A percentile compares a stretch with the other conserved stretches of the same genome.
Conservation (phyloP, 1,140 invertebrate genomes). For the Papilio polyxenes region DNA sequence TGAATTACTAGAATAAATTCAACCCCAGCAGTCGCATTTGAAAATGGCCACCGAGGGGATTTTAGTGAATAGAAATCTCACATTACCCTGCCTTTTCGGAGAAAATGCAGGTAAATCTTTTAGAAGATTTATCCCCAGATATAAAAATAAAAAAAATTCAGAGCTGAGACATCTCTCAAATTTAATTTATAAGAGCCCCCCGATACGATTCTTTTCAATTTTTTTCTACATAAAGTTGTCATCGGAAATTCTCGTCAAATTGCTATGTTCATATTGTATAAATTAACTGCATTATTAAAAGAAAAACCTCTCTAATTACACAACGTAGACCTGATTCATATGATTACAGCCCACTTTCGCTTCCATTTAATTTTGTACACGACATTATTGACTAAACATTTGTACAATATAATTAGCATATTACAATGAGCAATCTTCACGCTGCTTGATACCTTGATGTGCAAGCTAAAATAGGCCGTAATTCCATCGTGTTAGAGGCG, state of each 20-base stretch:
- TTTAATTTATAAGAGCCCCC: too few species aligned
- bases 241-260: too few species aligned
- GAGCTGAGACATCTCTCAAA: too few species aligned
- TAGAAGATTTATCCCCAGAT: too few species aligned
- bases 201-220: neutral
- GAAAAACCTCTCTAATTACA: neutral
- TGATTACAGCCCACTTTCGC: neutral
- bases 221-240: neutral
- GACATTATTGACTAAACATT: constrained; percentile 18
- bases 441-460: neutral
- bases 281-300: neutral
- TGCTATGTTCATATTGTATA: too few species aligned
- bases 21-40: too few species aligned
- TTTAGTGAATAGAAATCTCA: too few species aligned
- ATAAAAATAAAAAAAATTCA: too few species aligned
- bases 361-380: constrained; percentile 9
- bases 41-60: too few species aligned
- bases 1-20: too few species aligned
- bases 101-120: too few species aligned
- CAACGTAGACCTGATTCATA: neutral
- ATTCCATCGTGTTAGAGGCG: neutral
- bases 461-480: constrained; percentile 5
- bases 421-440: constrained; percentile 24
- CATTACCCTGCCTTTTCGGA: too few species aligned
- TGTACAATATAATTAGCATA: constrained; percentile 12